Conservation (phyloP, 2,888 invertebrate genomes). For the Syritta pipiens region DNA sequence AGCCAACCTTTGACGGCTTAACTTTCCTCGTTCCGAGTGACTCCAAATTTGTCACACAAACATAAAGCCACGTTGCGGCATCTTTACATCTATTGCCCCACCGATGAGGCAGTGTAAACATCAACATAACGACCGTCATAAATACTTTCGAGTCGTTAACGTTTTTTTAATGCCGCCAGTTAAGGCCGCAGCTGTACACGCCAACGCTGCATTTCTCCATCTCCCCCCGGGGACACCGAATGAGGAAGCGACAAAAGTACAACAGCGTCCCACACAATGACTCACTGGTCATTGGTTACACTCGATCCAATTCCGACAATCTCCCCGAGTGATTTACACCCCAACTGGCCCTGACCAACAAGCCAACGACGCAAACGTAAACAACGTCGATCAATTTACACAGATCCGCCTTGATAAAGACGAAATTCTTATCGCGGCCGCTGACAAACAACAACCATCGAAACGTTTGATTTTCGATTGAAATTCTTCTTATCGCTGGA, state of each 20-base stretch:
- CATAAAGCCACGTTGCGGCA: background rate
- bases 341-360: slow-evolving; percentile 4
- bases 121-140: background rate
- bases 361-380: slow-evolving; percentile 1
- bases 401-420: slow-evolving; percentile 12
- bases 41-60: background rate
- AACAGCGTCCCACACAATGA: background rate
- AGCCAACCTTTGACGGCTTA: too few relatives aligned
- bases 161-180: slow-evolving; percentile 11
- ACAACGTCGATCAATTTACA: slow-evolving; percentile 4
- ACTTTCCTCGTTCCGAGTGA: too few relatives aligned
- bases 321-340: background rate
- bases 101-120: background rate
- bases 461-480: background rate
- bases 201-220: too few relatives aligned
- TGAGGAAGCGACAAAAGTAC: background rate
- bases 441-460: slow-evolving; percentile 10
- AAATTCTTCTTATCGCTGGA: slow-evolving; percentile 3
- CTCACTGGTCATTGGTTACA: background rate
- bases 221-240: too few relatives aligned
- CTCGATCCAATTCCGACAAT: background rate
- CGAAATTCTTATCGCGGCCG: slow-evolving; percentile 22
- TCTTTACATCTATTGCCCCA: background rate
- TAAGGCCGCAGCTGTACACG: background rate
- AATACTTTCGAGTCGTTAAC: slow-evolving; percentile 5